Percentiles rank a stretch among this genome's conserved stretches.
Conservation (phyloP, 2,797 vertebrate species). For the Sciurus vulgaris region DNA sequence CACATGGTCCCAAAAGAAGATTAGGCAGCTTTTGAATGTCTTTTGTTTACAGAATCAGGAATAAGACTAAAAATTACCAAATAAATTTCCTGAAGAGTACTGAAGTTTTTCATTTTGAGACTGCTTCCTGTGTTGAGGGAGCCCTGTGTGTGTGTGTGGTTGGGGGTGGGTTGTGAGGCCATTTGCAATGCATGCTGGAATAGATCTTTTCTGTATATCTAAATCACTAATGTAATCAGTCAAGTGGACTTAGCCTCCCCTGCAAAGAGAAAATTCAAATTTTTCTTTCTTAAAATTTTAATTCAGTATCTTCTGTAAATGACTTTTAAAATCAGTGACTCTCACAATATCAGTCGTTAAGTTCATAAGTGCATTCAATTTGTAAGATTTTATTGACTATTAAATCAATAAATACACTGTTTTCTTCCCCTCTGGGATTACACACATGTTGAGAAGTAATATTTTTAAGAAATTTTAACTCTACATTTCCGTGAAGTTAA, state of each 20-base stretch:
- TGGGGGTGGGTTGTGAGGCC: neutral
- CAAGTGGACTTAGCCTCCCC: conserved; percentile 69
- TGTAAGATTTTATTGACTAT: conserved; percentile 67
- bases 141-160: neutral
- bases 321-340: conserved; percentile 67
- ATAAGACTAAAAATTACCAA: conserved; percentile 61
- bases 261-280: conserved; percentile 71
- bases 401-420: conserved; percentile 50
- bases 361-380: conserved; percentile 39
- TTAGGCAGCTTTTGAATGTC: conserved; percentile 29
- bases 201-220: conserved; percentile 61
- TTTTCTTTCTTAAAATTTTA: conserved; percentile 70
- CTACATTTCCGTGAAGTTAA: conserved; percentile 60
- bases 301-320: conserved; percentile 66
- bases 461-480: conserved; percentile 66
- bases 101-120: conserved; percentile 24
- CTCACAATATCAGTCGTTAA: conserved; percentile 61
- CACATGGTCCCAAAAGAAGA: conserved; percentile 43
- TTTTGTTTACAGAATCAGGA: conserved; percentile 42
- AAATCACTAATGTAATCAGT: conserved; percentile 71
- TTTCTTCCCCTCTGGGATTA: neutral
- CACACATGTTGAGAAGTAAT: conserved; percentile 36
- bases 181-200: conserved; percentile 68
- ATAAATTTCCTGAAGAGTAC: conserved; percentile 8
- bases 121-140: neutral